Conservation (phyloP, 2,113 vertebrate species). For the Tichodroma muraria region DNA sequence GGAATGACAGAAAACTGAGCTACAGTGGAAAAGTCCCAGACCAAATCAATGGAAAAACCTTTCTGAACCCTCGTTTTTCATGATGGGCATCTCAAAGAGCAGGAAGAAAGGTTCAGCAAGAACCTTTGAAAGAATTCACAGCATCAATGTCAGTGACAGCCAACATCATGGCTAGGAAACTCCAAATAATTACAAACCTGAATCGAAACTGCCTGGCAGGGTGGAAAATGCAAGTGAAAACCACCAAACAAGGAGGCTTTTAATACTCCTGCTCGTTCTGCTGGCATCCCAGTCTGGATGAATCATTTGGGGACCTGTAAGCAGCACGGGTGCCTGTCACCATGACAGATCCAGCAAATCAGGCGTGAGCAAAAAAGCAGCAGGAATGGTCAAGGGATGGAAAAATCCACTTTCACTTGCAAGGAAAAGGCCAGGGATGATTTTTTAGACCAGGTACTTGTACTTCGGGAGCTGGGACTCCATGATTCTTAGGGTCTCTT, state of each 20-base stretch:
- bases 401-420: neutral
- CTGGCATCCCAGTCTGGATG: neutral
- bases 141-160: neutral
- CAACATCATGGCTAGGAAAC: neutral
- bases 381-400: neutral
- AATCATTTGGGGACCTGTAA: neutral
- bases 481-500: neutral
- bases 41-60: neutral
- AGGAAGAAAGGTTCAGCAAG: fast-evolving
- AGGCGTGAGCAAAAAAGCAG: neutral
- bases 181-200: neutral
- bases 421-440: neutral
- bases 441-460: neutral
- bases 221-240: neutral
- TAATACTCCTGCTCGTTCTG: neutral
- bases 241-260: neutral
- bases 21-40: neutral
- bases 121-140: no score
- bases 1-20: neutral
- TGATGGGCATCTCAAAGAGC: fast-evolving
- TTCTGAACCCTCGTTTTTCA: neutral
- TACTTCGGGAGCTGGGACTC: neutral
- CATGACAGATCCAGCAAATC: neutral
- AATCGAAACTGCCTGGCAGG: neutral
- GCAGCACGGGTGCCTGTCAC: neutral